Base-by-base conservation (phyloP, 2,888 invertebrate genomes). In the Ophioninae sp. region DNA sequence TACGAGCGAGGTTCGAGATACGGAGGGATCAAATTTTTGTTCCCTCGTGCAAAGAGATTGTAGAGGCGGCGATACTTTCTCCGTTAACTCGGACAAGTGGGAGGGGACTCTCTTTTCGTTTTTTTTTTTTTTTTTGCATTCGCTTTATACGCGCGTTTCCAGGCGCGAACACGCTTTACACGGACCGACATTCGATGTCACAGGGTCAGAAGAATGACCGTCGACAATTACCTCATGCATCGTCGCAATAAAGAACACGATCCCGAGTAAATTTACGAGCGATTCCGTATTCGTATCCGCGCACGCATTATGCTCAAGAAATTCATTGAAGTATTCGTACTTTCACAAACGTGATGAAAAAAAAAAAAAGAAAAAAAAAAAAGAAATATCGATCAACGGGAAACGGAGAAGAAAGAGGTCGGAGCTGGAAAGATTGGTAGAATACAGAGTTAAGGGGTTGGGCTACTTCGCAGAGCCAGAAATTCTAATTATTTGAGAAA, bases 11-110 rank as follows among this genome's bases (percentile, higher is more conserved):
- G 1, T 20, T 37, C 56, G 37, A 65, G 21, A 7, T 56, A 56
- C 13, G 56, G 17, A 17, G 39, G 37, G 50, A 30, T 57, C 50
- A 21, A 73, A 17, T 23, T 64, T 59, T 44, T 64, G 30, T 57
- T 67, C 72, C 41, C 62, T 57, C n/a, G 10, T n/a, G 21, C 44
- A 56, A 74, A 64, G 59, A 81, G 67, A 68, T 70, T 64, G 70
- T 62, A 50, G 72, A 50, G 67, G 23, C 74, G 56, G 41, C 41
- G 57, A 59, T 41, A 82, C 82, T 81, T 81, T 81, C 81, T 81
- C 81, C 77, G 37, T 76, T 69, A 56, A 69, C 69, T 69, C 57
- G 72, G 30, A 44, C 59, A 68, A 21, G 61, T 69, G 77, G 64
- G 57, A 57, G 41, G 41, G 78, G 64, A 79, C 70, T 65, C 57